Evolutionary conservation across 2,888 invertebrate species (phyloP), one percentile per base, ranked within the genome.

Genomic region (Andrena bicolor): DNA sequence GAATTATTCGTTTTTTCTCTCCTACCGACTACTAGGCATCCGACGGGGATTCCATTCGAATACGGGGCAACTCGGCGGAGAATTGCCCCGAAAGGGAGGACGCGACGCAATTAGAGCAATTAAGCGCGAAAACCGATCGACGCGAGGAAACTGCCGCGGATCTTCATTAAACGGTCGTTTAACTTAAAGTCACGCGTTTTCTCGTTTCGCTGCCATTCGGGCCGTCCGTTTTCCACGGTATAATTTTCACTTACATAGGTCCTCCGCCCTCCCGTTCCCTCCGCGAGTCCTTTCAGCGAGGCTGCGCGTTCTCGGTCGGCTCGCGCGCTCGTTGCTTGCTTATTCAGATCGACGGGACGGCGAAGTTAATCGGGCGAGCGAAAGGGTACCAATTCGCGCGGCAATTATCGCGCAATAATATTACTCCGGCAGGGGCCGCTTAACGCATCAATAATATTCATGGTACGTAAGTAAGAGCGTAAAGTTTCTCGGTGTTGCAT

Each of bases 381-480:
- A 70, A 72, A 79, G 80, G 80, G 78, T 76, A 72, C 72, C 78
- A 65, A 83, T 80, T 86, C 83, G 80, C 76, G 72, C 66, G 74
- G 83, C 88, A 87, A 88, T 87, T 87, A 87, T 81, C 83, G 85
- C 66, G 70, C 85, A 74, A 87, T 87, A 85, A 83, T 87, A 86
- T 82, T 84, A 78, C 88, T 70, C 72, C 64, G 76, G 65, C 49
- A 48, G 66, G 70, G 83, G 66, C 76, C 80, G 76, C 75, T 86
- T 83, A 83, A 86, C 83, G 86, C 86, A 88, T 83, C 86, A 65
- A 86, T 88, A 88, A 86, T 88, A 87, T 87, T 87, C 88, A 83
- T 88, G 77, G 79, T 68, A 74, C 35, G 73, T 80, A 85, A 88
- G 76, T 76, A 83, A 76, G 60, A 49, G 26, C 35, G 20, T n/a